Evolutionary conservation across 1,140 invertebrate species (phyloP), one percentile per base, ranked within the genome.

Genomic region (Neodiprion virginianus): DNA sequence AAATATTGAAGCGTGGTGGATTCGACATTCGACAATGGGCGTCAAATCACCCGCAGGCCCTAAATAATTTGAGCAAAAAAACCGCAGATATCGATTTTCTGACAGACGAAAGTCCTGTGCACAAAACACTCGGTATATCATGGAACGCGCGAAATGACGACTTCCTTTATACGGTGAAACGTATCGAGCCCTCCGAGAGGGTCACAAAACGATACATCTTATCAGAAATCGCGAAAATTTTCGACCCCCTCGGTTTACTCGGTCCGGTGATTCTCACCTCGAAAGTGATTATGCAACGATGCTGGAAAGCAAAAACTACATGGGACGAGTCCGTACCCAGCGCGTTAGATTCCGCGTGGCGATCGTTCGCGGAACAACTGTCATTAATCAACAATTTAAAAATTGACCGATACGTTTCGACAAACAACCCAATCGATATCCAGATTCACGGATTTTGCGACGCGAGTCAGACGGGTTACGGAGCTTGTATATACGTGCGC

Each of bases 21-120:
- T 84, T 85, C 72, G 10, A 68, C 21, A 50, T 84, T 21, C 72
- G 75, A 10, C 81, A 84, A 72, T 82, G 85, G 84, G 28, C 77
- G 14, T 77, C 81, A 14, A 82, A 83, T 75, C 4, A 67, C 12
- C 72, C 53, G n/a, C 49, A 68, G 23, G 17, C 72, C 5, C 49
- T 75, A 23, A 17, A 66, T 28, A 50, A 67, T 69, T 9, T 69
- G 67, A 69, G 1, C 67, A 9, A 69, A 9, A 69, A 69, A 69
- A 69, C 67, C 8, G 1, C 67, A 69, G 8, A 69, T 47, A 2
- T 5, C 67, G 8, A 69, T 0, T 69, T 69, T 47, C 67, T 9
- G 17, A 69, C 67, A 8, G 67, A 69, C 67, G 67, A 9, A 69
- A 69, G 8, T 69, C 67, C 8, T 47, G 7, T 69, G 8, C 67